Percentiles rank a stretch among this genome's conserved stretches.
These are phyloP conservation scores for Periparus ater DNA, from an alignment of 2,797 vertebrate genomes.

Conservation along the genomic window DNA sequence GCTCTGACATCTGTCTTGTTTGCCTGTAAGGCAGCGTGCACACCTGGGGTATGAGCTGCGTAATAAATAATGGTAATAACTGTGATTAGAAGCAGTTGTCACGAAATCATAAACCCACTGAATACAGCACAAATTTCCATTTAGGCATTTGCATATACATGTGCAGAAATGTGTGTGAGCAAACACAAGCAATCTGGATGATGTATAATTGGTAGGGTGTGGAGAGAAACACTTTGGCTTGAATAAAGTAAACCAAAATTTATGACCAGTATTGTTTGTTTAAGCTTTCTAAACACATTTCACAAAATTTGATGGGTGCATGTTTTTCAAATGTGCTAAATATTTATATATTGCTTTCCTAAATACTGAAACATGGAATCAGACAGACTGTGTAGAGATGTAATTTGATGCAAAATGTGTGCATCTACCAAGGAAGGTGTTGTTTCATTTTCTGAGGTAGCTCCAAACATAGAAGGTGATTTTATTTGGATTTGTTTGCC, in stretches of 20 bases:
- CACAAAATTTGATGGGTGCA: not conserved
- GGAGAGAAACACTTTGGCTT: not conserved
- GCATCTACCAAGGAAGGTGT: not conserved
- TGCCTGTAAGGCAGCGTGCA: not conserved
- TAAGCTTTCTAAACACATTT: not conserved
- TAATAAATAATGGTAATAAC: slow-evolving; percentile 15
- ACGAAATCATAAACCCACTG: not conserved
- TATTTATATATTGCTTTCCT: not conserved
- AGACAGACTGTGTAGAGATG: not conserved
- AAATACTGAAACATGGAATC: not conserved
- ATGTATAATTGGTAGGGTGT: not conserved
- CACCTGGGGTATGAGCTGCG: not conserved
- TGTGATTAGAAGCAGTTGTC: not conserved
- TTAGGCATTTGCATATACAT: not conserved
- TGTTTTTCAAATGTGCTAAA: not conserved
- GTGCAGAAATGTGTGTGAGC: not conserved
- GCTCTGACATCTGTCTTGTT: not conserved
- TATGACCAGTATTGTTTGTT: not conserved
- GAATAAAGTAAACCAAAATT: not conserved
- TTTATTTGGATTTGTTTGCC: not conserved
- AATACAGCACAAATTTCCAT: not conserved
- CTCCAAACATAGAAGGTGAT: not conserved
- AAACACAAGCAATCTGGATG: not conserved
- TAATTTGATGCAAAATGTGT: not conserved
- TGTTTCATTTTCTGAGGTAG: not conserved